Base-by-base conservation (phyloP, 2,888 invertebrate genomes). In the Agonum fuliginosum region DNA sequence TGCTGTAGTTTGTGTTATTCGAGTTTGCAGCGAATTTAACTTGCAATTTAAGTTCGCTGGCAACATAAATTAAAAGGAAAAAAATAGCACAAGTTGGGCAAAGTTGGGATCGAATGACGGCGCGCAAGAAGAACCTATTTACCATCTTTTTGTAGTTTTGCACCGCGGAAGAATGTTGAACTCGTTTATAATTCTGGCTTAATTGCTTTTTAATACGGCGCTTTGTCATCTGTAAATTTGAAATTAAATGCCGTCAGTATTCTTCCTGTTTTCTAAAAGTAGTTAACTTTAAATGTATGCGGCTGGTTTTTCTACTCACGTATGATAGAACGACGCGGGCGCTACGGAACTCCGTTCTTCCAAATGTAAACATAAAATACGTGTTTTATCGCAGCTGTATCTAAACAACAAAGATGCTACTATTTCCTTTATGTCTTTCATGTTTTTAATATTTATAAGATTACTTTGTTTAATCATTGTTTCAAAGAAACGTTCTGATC, bases 101-200 rank as follows among this genome's bases (percentile, higher is more conserved):
- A 51, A 46, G 71, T 71, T 46, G 34, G 46, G 48, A 41, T 71
- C 46, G 30, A 65, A n/a, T 27, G 37, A 19, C 30, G 17, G 10
- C 54, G 20, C 20, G 41, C 67, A 71, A 46, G 51, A 71, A 46
- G 51, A 71, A 71, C 51, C 48, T 71, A 71, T 71, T 71, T 70
- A 70, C 30, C 51, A 48, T 71, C 67, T 80, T 81, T 80, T 80
- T 81, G 79, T 78, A 78, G 78, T 81, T 80, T 79, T 78, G 69
- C 75, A 80, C 80, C 79, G 81, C 81, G 82, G 81, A 81, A 81
- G 81, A 83, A 83, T 83, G 83, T 82, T 81, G 81, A 81, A 84
- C 84, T 84, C 84, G 83, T 83, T 84, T 84, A 83, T 84, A 84
- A 83, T 84, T 83, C 83, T 82, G 80, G 80, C 81, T 83, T 83